Conservation (phyloP, 2,888 invertebrate genomes). For the Zygogramma bicolorata region DNA sequence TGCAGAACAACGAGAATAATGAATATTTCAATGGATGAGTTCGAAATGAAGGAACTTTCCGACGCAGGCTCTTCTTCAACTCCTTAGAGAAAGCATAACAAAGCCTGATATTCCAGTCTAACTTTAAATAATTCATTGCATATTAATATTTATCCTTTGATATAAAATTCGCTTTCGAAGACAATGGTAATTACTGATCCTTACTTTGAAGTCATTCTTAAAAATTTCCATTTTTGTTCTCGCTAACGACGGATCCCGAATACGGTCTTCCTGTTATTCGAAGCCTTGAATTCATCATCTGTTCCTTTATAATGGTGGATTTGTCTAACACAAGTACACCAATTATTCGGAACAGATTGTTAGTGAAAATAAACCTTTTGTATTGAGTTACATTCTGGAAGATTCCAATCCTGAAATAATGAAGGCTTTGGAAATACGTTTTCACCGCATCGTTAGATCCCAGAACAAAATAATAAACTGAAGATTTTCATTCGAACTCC, state of each 20-base stretch:
- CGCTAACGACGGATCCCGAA: slow-evolving; percentile 11
- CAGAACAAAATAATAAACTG: too few relatives aligned
- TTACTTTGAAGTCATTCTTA: slow-evolving; percentile 18
- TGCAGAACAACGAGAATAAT: background rate
- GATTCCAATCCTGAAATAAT: slow-evolving; percentile 16
- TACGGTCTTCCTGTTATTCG: slow-evolving; percentile 23
- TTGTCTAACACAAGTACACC: slow-evolving; percentile 31
- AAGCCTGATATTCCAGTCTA: background rate
- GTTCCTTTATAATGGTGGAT: slow-evolving; percentile 29
- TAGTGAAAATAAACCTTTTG: slow-evolving; percentile 34
- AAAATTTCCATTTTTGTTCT: slow-evolving; percentile 19
- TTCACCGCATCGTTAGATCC: background rate
- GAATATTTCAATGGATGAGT: background rate
- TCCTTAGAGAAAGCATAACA: slow-evolving; percentile 1
- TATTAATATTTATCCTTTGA: slow-evolving; percentile 27
- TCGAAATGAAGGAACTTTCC: background rate
- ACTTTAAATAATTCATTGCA: slow-evolving; percentile 21
- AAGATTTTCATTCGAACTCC: too few relatives aligned
- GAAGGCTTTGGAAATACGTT: slow-evolving; percentile 10
- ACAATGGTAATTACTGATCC: slow-evolving; percentile 22
- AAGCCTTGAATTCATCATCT: slow-evolving; percentile 23
- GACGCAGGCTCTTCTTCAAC: background rate
- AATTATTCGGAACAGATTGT: slow-evolving; percentile 37
- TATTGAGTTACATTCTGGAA: slow-evolving; percentile 30
- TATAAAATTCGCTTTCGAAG: slow-evolving; percentile 5